Evolutionary conservation across 2,888 invertebrate species (phyloP), one percentile per base, ranked within the genome.

Genomic region (Meteorus cinctellus): DNA sequence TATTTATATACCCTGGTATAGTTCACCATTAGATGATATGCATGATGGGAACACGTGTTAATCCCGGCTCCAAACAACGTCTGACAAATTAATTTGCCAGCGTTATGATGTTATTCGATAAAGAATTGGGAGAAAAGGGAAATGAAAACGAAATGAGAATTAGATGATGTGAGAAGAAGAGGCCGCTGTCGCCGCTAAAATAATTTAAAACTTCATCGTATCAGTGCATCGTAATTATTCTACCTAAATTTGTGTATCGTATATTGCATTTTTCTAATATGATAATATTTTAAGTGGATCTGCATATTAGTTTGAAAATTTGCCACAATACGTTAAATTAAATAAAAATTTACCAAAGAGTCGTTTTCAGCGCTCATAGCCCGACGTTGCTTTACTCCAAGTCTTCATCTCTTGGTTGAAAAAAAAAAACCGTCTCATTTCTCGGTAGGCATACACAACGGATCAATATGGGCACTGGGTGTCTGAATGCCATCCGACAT

Each of bases 281-380:
- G 24, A 24, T 24, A 24, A 24, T 24, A 24, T 24, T 24, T 1
- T 1, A 24, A 24, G 24, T 24, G 24, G 24, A 24, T 24, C 24
- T 24, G 24, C 24, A 24, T 24, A 24, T 24, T 24, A 24, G 24
- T 1, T 24, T 16, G 31, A 62, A 24, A 66, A 74, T 65, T 24
- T 3, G 14, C 1, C 19, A 8, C 1, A 19, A 19, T 2, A 34
- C 6, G 34, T 41, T 29, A 51, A 55, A 59, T 0, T 10, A 29
- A 68, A 48, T 27, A 24, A 66, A 41, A 85, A 86, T 86, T 89
- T 88, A 89, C 89, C 89, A 89, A 88, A 88, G 89, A 89, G 86
- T 89, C 89, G 84, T 89, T 89, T 86, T 89, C 89, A 88, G 87
- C 86, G 89, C 86, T 89, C 89, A 89, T 89, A 88, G 86, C 89